Evolutionary conservation across 2,797 vertebrate genomes (phyloP).

Genomic region (Tauraco hartlaubi): DNA sequence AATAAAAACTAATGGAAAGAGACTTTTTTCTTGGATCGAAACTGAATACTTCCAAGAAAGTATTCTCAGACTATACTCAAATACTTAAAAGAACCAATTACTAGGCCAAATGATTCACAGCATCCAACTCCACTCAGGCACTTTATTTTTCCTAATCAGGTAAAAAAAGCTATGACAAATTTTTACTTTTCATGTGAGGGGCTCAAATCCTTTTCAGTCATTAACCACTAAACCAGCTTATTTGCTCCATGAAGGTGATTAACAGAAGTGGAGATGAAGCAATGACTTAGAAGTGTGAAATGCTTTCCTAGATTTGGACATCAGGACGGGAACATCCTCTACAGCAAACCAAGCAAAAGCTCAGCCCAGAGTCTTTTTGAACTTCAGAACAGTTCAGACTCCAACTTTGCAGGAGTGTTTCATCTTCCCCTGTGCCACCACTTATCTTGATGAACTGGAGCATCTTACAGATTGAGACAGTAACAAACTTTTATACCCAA

Average conservation of each 20-base stretch:
- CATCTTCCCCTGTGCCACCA: neutral
- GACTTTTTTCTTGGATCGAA: conserved; percentile 4
- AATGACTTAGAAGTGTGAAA: neutral
- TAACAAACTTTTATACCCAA: neutral
- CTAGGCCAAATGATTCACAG: neutral
- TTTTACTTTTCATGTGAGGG: neutral
- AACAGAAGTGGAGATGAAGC: neutral
- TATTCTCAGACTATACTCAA: neutral
- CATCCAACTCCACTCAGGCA: neutral
- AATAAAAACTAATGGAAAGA: conserved; percentile 36
- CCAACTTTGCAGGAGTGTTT: neutral
- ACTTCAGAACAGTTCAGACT: neutral
- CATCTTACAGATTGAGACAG: neutral
- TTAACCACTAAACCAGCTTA: neutral
- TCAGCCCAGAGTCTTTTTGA: neutral
- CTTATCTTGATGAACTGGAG: neutral
- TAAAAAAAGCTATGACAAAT: neutral
- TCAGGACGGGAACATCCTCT: neutral
- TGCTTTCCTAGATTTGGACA: neutral
- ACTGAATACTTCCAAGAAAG: neutral
- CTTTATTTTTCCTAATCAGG: neutral
- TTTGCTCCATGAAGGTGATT: neutral
- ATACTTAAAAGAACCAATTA: neutral
- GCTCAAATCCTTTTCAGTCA: neutral
- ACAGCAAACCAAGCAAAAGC: neutral